A percentile compares a stretch with the other conserved stretches of the same genome.
These are phyloP conservation scores for Isurus oxyrinchus DNA, from an alignment of 2,113 vertebrate species.

Conservation along the genomic window DNA sequence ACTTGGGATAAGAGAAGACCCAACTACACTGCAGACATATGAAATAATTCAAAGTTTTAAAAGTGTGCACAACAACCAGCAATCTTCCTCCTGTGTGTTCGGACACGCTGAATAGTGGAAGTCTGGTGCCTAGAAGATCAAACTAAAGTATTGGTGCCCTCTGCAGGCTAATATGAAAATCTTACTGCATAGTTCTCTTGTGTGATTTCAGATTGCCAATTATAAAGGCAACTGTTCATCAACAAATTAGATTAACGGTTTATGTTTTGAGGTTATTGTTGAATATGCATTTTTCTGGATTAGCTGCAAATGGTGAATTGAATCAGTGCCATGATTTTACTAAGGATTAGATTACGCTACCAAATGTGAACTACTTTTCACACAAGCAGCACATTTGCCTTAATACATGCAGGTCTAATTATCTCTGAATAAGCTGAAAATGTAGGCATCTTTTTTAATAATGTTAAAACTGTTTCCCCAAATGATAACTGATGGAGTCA, in stretches of 20 bases:
- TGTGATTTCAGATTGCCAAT: constrained; percentile 19
- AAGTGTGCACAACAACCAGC: background rate
- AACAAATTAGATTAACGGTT: constrained; percentile 20
- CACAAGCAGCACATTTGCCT: constrained; percentile 30
- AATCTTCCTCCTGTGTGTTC: constrained; percentile 21
- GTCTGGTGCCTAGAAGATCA: constrained; percentile 4
- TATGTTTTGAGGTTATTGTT: constrained; percentile 16
- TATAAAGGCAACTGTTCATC: constrained; percentile 20
- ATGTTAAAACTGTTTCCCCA: background rate
- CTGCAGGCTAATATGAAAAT: constrained; percentile 3
- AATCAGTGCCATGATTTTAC: constrained; percentile 35
- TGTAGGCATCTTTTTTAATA: background rate
- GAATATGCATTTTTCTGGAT: constrained; percentile 16
- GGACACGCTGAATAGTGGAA: background rate
- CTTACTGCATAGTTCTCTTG: background rate
- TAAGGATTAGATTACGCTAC: constrained; percentile 7
- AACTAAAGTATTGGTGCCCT: constrained; percentile 26
- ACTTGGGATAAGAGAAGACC: constrained; percentile 17
- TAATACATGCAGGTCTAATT: constrained; percentile 14
- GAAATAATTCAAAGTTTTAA: constrained; percentile 1
- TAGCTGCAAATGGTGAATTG: constrained; percentile 19
- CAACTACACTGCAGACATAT: constrained; percentile 21
- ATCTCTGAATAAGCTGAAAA: background rate
- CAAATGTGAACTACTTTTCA: constrained; percentile 30
- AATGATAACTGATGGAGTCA: background rate